Base-by-base conservation (phyloP, 2,888 invertebrate genomes). In the Andricus quercusramuli region DNA sequence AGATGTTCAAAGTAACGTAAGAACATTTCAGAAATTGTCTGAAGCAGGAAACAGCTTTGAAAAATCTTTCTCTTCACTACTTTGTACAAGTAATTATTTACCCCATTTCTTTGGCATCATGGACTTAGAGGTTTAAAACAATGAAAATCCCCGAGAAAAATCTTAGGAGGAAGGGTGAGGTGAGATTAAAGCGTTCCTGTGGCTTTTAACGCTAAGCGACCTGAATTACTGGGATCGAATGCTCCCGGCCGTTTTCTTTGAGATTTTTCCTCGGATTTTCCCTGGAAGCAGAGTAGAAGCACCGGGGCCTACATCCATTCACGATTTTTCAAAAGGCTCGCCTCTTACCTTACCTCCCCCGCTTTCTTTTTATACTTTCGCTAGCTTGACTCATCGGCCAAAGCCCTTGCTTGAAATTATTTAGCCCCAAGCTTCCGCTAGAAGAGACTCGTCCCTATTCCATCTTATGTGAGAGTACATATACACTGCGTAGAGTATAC, bases 251-350 rank as follows among this genome's bases (percentile, higher is more conserved):
- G 84, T 82, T 79, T 83, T 79, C 85, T 84, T 85, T 85, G 78
- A 82, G 84, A 82, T 79, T 81, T 83, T 80, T 84, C 79, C 79
- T 86, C 82, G 86, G 84, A 82, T 79, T 82, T 83, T 80, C 85
- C 79, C 79, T 86, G 84, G 86, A 86, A 84, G 85, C 82, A 81
- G 82, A 83, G 79, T 70, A 82, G 82, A 82, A 85, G 86, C 80
- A 85, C 83, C 70, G 83, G 85, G 80, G 83, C 85, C 85, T 86
- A 87, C 87, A 87, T 88, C 86, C 86, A 86, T 88, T 88, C 86
- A 88, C 86, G 86, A 86, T 88, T 86, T 86, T 88, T 88, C 86
- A 86, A 88, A 88, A 86, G 85, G 79, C 82, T 78, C 83, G 80
- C 86, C 87, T 83, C 84, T 70, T 51, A 20, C 70, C 70, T 41